Base-by-base conservation (phyloP, 2,888 invertebrate genomes). In the Drosophila birchii region DNA sequence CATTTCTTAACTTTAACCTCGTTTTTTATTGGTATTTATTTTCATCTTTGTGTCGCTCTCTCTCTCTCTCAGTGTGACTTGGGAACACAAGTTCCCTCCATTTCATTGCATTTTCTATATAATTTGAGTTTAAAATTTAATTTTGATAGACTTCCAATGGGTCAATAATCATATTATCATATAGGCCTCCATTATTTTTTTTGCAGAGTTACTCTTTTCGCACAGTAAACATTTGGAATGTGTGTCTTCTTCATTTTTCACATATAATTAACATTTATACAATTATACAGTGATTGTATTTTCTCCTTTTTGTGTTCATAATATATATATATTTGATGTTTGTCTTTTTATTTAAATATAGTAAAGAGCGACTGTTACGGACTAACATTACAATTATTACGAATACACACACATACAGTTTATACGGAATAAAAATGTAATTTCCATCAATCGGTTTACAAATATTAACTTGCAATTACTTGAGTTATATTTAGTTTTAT, bases 181-280 rank as follows among this genome's bases (percentile, higher is more conserved):
- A 49, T 71, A 69, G 71, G 71, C 67, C 70, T 47, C 70, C 57
- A 34, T 14, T 12, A 14, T 18, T 47, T 47, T 55, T 18, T 41
- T 47, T 55, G 44, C 75, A 47, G 56, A 55, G 67, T 56, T 55
- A 23, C 62, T 73, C 76, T 43, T 58, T 66, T 78, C 44, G 66
- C 75, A 51, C 51, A 57, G 53, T 87, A 80, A 83, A 83, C 88
- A 88, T 88, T 86, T 89, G 86, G 86, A 86, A 86, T 86, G 86
- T 78, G 78, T 86, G 56, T 56, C 38, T 64, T 51, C 20, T 64
- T 49, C 18, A n/a, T 14, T 16, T 14, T 51, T 34, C 45, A 54
- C 85, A 70, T 78, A 78, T 89, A 88, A 79, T 77, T 68, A 78
- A 78, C 75, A 73, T 75, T 73, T 75, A 75, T 73, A 73, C 73